Conservation (phyloP, 2,888 invertebrate genomes). For the Diarsia mendica region DNA sequence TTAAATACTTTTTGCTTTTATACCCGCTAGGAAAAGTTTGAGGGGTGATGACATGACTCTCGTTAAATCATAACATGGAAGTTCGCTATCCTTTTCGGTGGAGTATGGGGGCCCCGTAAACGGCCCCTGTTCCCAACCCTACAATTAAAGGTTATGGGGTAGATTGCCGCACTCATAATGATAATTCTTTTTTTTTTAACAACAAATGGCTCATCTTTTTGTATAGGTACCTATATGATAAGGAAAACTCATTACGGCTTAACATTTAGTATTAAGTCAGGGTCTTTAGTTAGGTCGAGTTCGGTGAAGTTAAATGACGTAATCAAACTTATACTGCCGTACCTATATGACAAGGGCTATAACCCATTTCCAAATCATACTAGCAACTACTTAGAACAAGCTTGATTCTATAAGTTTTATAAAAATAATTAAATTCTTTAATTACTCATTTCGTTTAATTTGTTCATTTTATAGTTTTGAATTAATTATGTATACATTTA, state of each 20-base stretch:
- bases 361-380: neutral
- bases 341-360: neutral
- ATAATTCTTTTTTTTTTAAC: neutral
- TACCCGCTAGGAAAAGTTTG: conserved; percentile 28
- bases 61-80: conserved; percentile 35
- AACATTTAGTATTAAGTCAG: no score
- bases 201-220: neutral
- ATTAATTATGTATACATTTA: no score
- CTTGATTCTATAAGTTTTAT: neutral
- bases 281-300: neutral
- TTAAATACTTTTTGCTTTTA: conserved; percentile 36
- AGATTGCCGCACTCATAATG: neutral
- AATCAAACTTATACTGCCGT: no score
- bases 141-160: conserved; percentile 3
- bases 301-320: neutral
- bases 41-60: conserved; percentile 30
- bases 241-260: neutral
- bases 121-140: conserved; percentile 11
- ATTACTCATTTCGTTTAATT: no score
- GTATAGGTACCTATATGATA: neutral
- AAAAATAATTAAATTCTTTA: neutral
- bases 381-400: neutral
- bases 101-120: conserved; percentile 11
- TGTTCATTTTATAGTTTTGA: no score
- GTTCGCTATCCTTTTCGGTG: neutral